phyloP scores from a whole-genome alignment of 2,797 vertebrate species.

The Brotula barbata region DNA sequence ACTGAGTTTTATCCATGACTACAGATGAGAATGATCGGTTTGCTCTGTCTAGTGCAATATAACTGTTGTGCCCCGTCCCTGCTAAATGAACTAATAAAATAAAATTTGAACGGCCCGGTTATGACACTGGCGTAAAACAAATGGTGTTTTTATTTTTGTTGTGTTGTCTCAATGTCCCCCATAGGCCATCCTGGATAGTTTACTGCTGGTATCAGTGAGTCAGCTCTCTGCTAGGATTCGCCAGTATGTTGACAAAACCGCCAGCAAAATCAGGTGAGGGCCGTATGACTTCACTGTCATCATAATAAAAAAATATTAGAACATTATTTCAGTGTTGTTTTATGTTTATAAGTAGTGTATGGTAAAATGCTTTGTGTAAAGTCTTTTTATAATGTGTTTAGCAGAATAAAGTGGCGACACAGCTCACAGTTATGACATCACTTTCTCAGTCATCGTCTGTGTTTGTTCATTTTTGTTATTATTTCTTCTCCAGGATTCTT shows the following conservation, averaged over 20 bases:
- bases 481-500: constrained; percentile 83
- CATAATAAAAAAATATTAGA: neutral
- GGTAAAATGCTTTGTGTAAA: no score
- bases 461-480: constrained; percentile 52
- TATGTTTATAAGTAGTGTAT: no score
- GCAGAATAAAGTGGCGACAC: constrained; percentile 27
- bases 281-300: neutral
- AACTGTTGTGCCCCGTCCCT: no score
- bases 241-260: constrained; percentile 93
- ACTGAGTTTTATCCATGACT: no score
- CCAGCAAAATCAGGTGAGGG: constrained; percentile 91
- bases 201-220: constrained; percentile 90
- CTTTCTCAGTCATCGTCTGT: constrained; percentile 9
- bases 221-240: constrained; percentile 93
- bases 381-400: no score
- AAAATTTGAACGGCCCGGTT: no score
- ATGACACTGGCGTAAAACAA: neutral
- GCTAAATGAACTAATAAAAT: no score
- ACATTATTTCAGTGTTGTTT: neutral
- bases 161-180: neutral
- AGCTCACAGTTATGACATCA: constrained; percentile 22
- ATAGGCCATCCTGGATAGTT: constrained; percentile 89
- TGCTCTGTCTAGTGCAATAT: no score
- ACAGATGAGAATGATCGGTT: no score
- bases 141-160: neutral